Percentiles rank a stretch among this genome's conserved stretches.
phyloP scores from a whole-genome alignment of 92 coral and sea anemone genomes.

The Micromussa lordhowensis region DNA sequence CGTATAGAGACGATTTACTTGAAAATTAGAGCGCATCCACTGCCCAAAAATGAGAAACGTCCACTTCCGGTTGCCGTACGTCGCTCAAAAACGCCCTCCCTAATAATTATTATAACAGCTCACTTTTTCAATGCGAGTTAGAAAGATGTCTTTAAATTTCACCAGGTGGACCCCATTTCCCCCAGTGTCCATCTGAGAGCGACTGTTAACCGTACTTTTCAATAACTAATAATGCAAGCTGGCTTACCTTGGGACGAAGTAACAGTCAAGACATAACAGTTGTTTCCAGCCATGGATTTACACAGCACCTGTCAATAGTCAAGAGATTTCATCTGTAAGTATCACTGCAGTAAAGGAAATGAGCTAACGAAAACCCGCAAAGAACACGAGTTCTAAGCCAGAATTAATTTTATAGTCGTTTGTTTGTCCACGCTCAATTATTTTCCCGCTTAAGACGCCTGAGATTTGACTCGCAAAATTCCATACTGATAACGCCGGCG shows the following conservation, averaged over 20 bases:
- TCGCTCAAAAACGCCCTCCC: too few relatives aligned
- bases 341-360: background rate
- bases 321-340: background rate
- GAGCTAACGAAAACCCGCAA: too few relatives aligned
- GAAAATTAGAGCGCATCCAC: too few relatives aligned
- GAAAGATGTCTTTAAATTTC: background rate
- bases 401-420: too few relatives aligned
- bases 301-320: constrained; percentile 81
- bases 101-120: background rate
- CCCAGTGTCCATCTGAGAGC: background rate
- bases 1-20: too few relatives aligned
- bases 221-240: background rate
- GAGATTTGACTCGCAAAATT: too few relatives aligned
- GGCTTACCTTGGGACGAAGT: constrained; percentile 87
- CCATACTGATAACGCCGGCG: too few relatives aligned
- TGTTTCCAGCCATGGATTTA: constrained; percentile 95
- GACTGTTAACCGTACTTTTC: background rate
- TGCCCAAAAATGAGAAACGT: too few relatives aligned
- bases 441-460: too few relatives aligned
- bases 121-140: background rate
- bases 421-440: too few relatives aligned
- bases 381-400: too few relatives aligned
- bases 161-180: background rate
- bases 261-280: constrained; percentile 84
- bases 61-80: too few relatives aligned